Percentiles rank a stretch among this genome's conserved stretches.
Evolutionary conservation across 2,113 vertebrate species (phyloP).

Genomic region (Vulpes vulpes): DNA sequence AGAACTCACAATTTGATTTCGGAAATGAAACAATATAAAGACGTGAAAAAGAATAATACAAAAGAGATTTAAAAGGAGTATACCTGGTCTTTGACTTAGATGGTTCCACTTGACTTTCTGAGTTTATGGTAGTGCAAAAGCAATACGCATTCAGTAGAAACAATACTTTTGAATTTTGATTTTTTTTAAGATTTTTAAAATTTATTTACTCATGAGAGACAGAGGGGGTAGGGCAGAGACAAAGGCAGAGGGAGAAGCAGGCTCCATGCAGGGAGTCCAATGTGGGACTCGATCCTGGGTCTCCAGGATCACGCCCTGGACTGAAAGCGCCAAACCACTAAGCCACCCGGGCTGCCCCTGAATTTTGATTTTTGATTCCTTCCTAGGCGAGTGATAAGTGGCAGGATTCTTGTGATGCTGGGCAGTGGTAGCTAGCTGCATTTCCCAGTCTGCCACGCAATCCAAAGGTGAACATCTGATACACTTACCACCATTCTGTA

Average conservation of each 20-base stretch:
- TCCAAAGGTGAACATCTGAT: background rate
- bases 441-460: background rate
- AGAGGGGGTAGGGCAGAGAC: too few species aligned
- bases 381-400: background rate
- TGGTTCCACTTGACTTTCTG: background rate
- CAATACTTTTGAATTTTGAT: background rate
- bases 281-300: too few species aligned
- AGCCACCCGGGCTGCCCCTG: too few species aligned
- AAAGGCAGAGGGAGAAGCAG: too few species aligned
- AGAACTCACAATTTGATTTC: conserved; percentile 11
- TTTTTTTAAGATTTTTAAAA: too few species aligned
- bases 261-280: too few species aligned
- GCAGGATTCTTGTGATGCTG: background rate
- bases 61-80: background rate
- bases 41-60: background rate
- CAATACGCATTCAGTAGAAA: background rate
- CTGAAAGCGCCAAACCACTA: too few species aligned
- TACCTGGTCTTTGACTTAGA: background rate
- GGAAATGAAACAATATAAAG: conserved; percentile 36
- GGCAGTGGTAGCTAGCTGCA: background rate
- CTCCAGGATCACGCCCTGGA: too few species aligned
- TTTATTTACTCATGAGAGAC: too few species aligned
- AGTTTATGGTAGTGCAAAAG: background rate
- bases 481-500: background rate
- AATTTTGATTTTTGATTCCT: background rate